Conservation (phyloP, 1,140 invertebrate species). For the Maconellicoccus hirsutus region DNA sequence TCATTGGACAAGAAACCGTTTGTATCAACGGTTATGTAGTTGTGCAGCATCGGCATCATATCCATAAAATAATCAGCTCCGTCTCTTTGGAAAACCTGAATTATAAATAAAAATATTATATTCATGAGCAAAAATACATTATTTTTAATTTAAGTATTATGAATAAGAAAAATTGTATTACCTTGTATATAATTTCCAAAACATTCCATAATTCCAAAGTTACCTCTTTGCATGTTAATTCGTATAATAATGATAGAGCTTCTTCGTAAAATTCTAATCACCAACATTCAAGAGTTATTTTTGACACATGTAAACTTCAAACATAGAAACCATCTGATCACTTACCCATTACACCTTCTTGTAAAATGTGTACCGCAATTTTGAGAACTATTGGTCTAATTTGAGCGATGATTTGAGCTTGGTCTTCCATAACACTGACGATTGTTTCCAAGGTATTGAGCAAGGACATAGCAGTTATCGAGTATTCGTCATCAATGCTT, state of each 20-base stretch:
- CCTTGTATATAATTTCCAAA: conserved; percentile 74
- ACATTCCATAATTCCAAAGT: conserved; percentile 94
- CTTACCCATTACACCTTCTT: conserved; percentile 52
- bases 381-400: conserved; percentile 73
- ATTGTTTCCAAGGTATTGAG: conserved; percentile 94
- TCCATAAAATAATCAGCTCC: conserved; percentile 96
- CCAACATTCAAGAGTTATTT: too few species aligned
- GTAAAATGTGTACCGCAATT: conserved; percentile 79
- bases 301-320: too few species aligned
- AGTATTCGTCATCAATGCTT: conserved; percentile 66
- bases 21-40: conserved; percentile 93
- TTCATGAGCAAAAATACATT: too few species aligned
- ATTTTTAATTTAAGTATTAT: background rate
- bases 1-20: conserved; percentile 82
- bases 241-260: conserved; percentile 83
- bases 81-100: conserved; percentile 77
- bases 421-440: conserved; percentile 85
- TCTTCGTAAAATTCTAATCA: conserved; percentile 89
- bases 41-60: conserved; percentile 97
- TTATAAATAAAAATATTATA: conserved; percentile 30
- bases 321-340: background rate
- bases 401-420: conserved; percentile 73
- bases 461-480: conserved; percentile 92
- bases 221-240: conserved; percentile 76
- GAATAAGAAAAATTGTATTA: conserved; percentile 29